phyloP scores from a whole-genome alignment of 2,888 invertebrate species.

The Leucophenga maculata region DNA sequence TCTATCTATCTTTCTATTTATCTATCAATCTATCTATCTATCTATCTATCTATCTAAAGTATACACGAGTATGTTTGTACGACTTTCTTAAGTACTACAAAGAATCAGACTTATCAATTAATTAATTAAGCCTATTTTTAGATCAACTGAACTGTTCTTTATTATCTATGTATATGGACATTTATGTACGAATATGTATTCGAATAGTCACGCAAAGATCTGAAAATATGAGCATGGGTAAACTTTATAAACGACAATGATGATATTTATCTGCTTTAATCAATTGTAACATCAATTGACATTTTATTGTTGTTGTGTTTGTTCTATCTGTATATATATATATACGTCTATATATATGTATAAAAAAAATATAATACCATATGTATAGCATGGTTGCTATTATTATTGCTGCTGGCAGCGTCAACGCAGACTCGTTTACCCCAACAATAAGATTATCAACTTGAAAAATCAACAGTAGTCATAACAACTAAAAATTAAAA shows the following conservation, averaged over 20 bases:
- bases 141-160: too few relatives aligned
- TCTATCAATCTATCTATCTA: too few relatives aligned
- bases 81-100: too few relatives aligned
- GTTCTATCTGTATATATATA: background rate
- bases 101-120: too few relatives aligned
- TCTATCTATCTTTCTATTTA: too few relatives aligned
- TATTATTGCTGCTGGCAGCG: slow-evolving; percentile 19
- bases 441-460: slow-evolving; percentile 52
- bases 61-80: too few relatives aligned
- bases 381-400: background rate
- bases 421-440: slow-evolving; percentile 28
- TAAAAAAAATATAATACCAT: too few relatives aligned
- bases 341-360: too few relatives aligned
- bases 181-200: slow-evolving; percentile 17
- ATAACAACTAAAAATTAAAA: slow-evolving; percentile 27
- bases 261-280: slow-evolving; percentile 38
- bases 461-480: slow-evolving; percentile 53
- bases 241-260: background rate
- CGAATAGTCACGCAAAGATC: too few relatives aligned
- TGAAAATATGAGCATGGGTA: too few relatives aligned
- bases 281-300: slow-evolving; percentile 60
- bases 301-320: slow-evolving; percentile 36
- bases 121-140: slow-evolving; percentile 49
- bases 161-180: too few relatives aligned
- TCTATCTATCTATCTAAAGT: too few relatives aligned